phyloP scores from a whole-genome alignment of 2,888 invertebrate genomes.

The Dasypogon diadema region DNA sequence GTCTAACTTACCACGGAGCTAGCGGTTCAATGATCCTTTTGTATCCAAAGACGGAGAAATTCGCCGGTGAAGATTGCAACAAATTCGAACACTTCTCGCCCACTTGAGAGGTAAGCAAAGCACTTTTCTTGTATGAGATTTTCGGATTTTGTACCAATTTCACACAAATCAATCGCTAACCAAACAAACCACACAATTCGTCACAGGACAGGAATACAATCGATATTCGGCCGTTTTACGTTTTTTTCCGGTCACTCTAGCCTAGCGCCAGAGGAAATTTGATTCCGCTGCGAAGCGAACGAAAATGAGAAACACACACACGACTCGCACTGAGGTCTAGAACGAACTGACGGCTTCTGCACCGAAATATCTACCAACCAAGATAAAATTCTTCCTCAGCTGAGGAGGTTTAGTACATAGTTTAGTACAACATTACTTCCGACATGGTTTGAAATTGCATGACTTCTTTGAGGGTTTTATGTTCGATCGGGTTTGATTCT shows the following conservation, averaged over 20 bases:
- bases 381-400: no score
- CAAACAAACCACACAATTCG: not conserved
- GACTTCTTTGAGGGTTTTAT: no score
- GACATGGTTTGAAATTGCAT: no score
- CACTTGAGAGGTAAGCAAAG: not conserved
- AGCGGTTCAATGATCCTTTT: not conserved
- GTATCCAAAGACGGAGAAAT: conserved; percentile 1
- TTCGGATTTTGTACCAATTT: not conserved
- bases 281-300: no score
- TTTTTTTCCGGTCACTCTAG: not conserved
- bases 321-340: no score
- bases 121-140: conserved; percentile 11
- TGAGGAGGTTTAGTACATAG: no score
- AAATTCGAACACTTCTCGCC: not conserved
- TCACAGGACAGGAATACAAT: not conserved
- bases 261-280: not conserved
- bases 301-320: no score
- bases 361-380: no score
- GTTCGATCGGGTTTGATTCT: no score
- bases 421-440: no score
- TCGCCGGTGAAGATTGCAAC: not conserved
- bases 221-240: not conserved
- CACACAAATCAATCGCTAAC: conserved; percentile 7
- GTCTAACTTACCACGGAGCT: conserved; percentile 4
- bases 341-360: no score